A percentile compares a stretch with the other conserved stretches of the same genome.
Evolutionary conservation across 1,140 invertebrate species (phyloP).

Genomic region (Drosophila auraria): DNA sequence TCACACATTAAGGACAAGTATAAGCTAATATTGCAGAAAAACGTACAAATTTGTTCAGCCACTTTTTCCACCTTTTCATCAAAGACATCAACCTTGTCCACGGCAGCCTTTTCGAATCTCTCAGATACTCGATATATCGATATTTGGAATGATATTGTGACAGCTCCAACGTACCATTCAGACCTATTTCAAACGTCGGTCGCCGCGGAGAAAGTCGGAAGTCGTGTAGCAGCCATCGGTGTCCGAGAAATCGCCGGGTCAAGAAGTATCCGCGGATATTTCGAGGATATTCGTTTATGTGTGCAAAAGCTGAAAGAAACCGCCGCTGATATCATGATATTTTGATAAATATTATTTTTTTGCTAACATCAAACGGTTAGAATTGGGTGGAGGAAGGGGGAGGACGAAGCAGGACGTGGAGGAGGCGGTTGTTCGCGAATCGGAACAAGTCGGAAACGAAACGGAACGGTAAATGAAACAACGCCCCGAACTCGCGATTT

Average conservation of each 20-base stretch:
- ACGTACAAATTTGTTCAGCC: not conserved
- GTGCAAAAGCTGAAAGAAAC: not conserved
- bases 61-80: not conserved
- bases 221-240: conserved; percentile 8
- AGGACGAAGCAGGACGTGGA: conserved; percentile 13
- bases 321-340: conserved; percentile 12
- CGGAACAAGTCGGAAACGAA: conserved; percentile 48
- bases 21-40: not conserved
- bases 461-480: conserved; percentile 80
- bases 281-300: not conserved
- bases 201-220: conserved; percentile 16
- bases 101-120: no score
- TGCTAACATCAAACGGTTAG: conserved; percentile 5
- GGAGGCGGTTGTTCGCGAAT: conserved; percentile 28
- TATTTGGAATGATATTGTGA: not conserved
- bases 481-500: conserved; percentile 67
- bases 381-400: conserved; percentile 2
- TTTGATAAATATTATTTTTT: conserved; percentile 25
- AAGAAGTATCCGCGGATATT: conserved; percentile 3
- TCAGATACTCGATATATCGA: not conserved
- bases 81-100: not conserved
- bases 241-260: conserved; percentile 13
- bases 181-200: conserved; percentile 4
- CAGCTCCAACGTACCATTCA: conserved; percentile 2
- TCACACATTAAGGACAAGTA: no score